These are phyloP conservation scores for Macrostomum cliftonense DNA, from an alignment of 2,888 invertebrate genomes.

Conservation along the genomic window DNA sequence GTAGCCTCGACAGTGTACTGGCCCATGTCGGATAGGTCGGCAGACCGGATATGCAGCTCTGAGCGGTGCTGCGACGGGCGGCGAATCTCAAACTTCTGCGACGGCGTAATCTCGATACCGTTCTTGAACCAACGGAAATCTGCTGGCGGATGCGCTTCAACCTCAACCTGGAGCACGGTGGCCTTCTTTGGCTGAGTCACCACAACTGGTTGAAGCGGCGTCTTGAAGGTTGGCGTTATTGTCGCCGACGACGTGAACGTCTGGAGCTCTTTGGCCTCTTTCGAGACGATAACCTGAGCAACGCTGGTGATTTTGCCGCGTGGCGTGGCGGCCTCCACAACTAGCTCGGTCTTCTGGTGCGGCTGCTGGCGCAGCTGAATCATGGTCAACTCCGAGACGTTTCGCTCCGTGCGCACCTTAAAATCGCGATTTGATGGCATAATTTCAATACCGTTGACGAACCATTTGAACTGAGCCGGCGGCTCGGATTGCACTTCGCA, in stretches of 20 bases:
- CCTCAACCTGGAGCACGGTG: constrained; percentile 21
- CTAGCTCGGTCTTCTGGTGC: neutral
- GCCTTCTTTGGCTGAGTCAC: constrained; percentile 3
- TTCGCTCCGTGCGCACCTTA: constrained; percentile 21
- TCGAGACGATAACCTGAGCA: neutral
- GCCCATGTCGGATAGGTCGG: constrained; percentile 2
- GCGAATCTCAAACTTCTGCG: constrained; percentile 46
- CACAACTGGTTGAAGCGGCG: neutral
- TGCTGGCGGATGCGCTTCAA: constrained; percentile 27
- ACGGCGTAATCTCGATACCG: constrained; percentile 48
- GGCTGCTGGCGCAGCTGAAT: constrained; percentile 2
- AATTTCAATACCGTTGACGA: constrained; percentile 38
- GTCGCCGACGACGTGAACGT: neutral
- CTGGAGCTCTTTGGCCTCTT: neutral
- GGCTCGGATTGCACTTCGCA: constrained; percentile 10
- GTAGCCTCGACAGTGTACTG: constrained; percentile 2
- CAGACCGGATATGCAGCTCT: constrained; percentile 5
- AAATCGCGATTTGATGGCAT: constrained; percentile 30
- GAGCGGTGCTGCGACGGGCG: constrained; percentile 49
- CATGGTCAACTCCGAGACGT: constrained; percentile 25
- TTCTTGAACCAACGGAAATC: constrained; percentile 39
- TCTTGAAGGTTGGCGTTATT: neutral
- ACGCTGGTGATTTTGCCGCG: constrained; percentile 9
- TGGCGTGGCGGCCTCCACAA: constrained; percentile 6
- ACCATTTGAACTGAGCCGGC: constrained; percentile 26